Conservation (phyloP, 2,797 vertebrate species). For the Cyprinella venusta region DNA sequence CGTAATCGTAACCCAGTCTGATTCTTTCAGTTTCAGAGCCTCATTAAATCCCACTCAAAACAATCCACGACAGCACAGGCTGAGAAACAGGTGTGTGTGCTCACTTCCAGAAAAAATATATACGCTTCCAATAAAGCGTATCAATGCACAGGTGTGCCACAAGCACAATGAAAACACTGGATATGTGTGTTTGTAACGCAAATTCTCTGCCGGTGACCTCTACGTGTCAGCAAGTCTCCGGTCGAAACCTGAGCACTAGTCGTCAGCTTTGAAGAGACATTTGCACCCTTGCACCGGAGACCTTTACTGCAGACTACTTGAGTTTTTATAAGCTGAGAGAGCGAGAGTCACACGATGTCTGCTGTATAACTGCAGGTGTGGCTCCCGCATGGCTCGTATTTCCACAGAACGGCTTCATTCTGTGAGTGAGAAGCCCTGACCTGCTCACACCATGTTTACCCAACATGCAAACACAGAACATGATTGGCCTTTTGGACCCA, state of each 20-base stretch:
- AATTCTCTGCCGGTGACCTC: constrained; percentile 53
- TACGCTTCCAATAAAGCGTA: background rate
- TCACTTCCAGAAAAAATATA: constrained; percentile 36
- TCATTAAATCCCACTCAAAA: constrained; percentile 52
- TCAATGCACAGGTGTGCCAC: constrained; percentile 40
- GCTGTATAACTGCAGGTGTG: constrained; percentile 41
- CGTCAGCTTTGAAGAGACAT: constrained; percentile 50
- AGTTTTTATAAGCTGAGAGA: constrained; percentile 50
- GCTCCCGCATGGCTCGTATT: constrained; percentile 43
- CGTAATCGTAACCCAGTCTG: constrained; percentile 16
- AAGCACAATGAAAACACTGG: constrained; percentile 1
- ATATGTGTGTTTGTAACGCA: constrained; percentile 14
- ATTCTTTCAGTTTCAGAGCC: constrained; percentile 49
- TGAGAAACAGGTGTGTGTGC: constrained; percentile 26
- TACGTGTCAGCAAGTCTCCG: constrained; percentile 46
- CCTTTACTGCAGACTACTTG: constrained; percentile 51
- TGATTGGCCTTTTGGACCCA: background rate
- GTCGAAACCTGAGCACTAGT: constrained; percentile 48
- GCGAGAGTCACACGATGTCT: constrained; percentile 16
- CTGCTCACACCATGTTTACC: constrained; percentile 33
- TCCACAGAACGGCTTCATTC: constrained; percentile 20
- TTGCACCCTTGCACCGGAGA: constrained; percentile 46
- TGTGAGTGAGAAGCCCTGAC: constrained; percentile 21
- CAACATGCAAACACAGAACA: background rate
- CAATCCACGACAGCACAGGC: constrained; percentile 15